These are phyloP conservation scores for Tenualosa thibaudeaui DNA, from an alignment of 2,797 vertebrate genomes.

Conservation along the genomic window DNA sequence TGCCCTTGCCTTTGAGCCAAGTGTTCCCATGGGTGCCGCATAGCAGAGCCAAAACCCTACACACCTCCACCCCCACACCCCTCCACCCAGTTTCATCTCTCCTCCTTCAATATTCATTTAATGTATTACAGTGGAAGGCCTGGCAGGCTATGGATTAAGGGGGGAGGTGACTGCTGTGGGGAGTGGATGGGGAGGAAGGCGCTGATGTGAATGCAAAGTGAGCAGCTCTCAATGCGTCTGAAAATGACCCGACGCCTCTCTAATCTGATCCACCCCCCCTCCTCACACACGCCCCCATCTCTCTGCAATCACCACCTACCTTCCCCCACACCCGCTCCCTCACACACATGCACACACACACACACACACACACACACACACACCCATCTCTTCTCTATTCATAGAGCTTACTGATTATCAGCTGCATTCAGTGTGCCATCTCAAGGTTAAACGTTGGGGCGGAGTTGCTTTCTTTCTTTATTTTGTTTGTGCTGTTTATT, in stretches of 20 bases:
- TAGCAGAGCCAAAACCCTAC: slow-evolving; percentile 3
- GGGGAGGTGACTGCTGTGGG: not conserved
- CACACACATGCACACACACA: not conserved
- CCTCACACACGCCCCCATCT: not conserved
- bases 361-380: not conserved
- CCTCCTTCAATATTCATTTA: slow-evolving; percentile 42
- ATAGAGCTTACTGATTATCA: slow-evolving; percentile 47
- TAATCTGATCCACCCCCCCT: slow-evolving; percentile 41
- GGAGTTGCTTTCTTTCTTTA: slow-evolving; percentile 25
- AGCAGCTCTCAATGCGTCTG: slow-evolving; percentile 54
- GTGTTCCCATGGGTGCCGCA: slow-evolving; percentile 21
- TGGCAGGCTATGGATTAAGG: slow-evolving; percentile 25
- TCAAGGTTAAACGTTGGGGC: slow-evolving; percentile 53
- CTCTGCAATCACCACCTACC: not conserved
- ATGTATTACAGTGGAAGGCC: slow-evolving; percentile 24
- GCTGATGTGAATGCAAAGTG: slow-evolving; percentile 45
- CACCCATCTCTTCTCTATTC: slow-evolving; percentile 36
- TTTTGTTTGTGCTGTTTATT: not conserved
- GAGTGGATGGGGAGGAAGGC: not conserved
- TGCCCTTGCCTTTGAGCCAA: slow-evolving; percentile 17
- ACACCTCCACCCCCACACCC: slow-evolving; percentile 19
- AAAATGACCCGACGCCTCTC: slow-evolving; percentile 46
- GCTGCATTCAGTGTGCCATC: slow-evolving; percentile 28
- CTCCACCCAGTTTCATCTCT: slow-evolving; percentile 30
- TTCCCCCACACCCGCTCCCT: not conserved